Evolutionary conservation across 1,140 invertebrate genomes (phyloP).

Genomic region (Rhyacophila brunnea): DNA sequence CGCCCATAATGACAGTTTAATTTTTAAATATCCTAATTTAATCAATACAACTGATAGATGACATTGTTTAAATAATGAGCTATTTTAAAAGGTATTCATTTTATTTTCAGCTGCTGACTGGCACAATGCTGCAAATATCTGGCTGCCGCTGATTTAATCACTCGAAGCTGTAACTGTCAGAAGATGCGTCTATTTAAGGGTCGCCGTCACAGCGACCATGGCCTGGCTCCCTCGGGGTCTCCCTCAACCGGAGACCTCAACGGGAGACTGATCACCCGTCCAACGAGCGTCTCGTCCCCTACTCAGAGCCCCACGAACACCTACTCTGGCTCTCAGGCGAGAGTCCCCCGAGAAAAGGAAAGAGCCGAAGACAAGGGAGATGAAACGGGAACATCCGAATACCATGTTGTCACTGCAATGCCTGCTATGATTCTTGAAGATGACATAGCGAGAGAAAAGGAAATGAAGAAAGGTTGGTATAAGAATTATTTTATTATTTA

Average conservation of each 20-base stretch:
- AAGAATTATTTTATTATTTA: no score
- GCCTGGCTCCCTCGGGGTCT: slow-evolving; percentile 31
- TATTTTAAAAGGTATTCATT: no score
- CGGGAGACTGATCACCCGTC: slow-evolving; percentile 16
- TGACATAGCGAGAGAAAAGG: slow-evolving; percentile 48
- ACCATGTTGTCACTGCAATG: slow-evolving; percentile 58
- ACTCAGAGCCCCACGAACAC: background rate
- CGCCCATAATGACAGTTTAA: no score
- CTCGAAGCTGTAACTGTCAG: background rate
- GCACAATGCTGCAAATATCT: background rate
- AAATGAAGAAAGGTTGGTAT: slow-evolving; percentile 55
- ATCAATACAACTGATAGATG: no score
- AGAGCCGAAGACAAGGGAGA: background rate
- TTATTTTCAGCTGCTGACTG: background rate
- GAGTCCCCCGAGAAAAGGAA: background rate
- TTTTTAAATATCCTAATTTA: no score
- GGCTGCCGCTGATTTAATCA: background rate
- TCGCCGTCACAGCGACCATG: slow-evolving; percentile 29
- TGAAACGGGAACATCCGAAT: slow-evolving; percentile 43
- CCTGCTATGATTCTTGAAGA: slow-evolving; percentile 62
- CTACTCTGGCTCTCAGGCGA: background rate
- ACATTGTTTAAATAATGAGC: no score
- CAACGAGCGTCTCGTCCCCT: background rate
- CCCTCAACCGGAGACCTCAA: slow-evolving; percentile 19
- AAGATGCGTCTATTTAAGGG: slow-evolving; percentile 32